Evolutionary conservation across 2,113 vertebrate genomes (phyloP).

Genomic region (Manacus vitellinus): DNA sequence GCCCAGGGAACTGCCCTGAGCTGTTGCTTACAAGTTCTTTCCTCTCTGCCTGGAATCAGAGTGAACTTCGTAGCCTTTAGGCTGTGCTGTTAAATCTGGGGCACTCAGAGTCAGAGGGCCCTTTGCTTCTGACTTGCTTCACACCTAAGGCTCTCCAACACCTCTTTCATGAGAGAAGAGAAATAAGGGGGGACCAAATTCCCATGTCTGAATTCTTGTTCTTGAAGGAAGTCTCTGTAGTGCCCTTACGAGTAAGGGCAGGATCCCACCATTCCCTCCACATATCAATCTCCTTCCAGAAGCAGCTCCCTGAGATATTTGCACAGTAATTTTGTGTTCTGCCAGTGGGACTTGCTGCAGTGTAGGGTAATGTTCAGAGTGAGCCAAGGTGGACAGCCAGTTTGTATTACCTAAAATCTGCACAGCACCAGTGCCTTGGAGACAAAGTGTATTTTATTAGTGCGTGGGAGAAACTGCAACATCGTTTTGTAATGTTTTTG

Average conservation of each 20-base stretch:
- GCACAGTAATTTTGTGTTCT: background rate
- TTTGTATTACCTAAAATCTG: background rate
- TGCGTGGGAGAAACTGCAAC: background rate
- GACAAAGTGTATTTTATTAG: background rate
- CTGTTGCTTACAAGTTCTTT: background rate
- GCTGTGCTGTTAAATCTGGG: background rate
- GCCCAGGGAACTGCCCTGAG: background rate
- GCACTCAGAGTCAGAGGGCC: background rate
- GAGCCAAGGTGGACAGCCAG: background rate
- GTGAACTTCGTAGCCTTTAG: background rate
- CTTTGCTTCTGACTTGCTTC: background rate
- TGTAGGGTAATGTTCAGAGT: background rate
- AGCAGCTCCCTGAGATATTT: background rate
- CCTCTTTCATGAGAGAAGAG: background rate
- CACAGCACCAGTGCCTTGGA: background rate
- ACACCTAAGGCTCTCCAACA: background rate
- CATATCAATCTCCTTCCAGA: background rate
- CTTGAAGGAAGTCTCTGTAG: background rate
- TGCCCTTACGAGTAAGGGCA: background rate
- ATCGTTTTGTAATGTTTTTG: background rate
- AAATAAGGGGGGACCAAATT: background rate
- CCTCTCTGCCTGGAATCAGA: background rate
- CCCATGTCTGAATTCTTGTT: background rate
- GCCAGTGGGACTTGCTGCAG: background rate
- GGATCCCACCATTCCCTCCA: background rate